Conservation (phyloP, 2,113 vertebrate genomes). For the Talpa occidentalis region DNA sequence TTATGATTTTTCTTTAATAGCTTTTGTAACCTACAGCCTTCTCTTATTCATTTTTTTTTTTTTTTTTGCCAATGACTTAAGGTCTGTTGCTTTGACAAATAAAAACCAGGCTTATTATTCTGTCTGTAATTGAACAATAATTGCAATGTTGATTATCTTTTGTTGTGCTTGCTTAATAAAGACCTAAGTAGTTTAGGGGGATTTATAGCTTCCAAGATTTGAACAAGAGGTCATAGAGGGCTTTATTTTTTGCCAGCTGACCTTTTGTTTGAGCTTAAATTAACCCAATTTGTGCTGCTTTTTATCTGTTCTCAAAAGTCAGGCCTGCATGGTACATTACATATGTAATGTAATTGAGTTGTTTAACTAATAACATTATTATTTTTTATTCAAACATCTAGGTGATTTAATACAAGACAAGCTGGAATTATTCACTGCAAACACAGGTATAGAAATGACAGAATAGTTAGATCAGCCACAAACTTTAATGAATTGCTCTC, state of each 20-base stretch:
- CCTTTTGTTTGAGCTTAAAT: constrained; percentile 77
- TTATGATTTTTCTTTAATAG: constrained; percentile 76
- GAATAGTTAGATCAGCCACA: neutral
- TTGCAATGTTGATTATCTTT: constrained; percentile 75
- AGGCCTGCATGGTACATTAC: neutral
- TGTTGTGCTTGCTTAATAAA: constrained; percentile 73
- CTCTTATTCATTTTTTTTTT: constrained; percentile 32
- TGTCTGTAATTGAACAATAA: constrained; percentile 71
- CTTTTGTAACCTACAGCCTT: constrained; percentile 62
- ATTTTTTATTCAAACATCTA: constrained; percentile 15
- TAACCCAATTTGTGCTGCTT: constrained; percentile 63
- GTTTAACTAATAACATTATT: neutral
- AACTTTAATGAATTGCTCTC: neutral
- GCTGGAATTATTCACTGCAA: neutral
- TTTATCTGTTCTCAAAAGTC: constrained; percentile 45
- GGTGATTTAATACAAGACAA: constrained; percentile 14
- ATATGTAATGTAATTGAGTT: neutral
- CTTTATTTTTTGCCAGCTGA: constrained; percentile 68
- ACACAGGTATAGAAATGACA: neutral
- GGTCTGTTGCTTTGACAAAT: constrained; percentile 71
- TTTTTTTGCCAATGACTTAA: constrained; percentile 64
- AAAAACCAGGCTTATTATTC: constrained; percentile 74
- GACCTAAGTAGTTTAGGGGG: constrained; percentile 61
- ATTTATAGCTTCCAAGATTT: constrained; percentile 79
- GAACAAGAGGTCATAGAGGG: constrained; percentile 70